Evolutionary conservation across 2,888 invertebrate species (phyloP).

Genomic region (Chalcis sispes): DNA sequence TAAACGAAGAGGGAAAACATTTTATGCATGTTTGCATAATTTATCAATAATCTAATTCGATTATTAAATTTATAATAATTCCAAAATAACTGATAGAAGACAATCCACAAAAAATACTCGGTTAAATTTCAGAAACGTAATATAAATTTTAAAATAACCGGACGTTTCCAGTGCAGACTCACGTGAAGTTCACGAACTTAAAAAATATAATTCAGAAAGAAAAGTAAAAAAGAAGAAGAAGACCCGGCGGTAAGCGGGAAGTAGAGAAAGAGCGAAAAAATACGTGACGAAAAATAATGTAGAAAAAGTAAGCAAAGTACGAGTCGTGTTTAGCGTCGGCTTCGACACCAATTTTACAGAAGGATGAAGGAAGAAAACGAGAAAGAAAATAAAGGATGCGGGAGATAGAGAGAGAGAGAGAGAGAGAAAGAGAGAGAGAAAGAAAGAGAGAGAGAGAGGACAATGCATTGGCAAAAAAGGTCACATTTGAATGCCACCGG

Average conservation of each 20-base stretch:
- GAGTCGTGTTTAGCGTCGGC: no score
- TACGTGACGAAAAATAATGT: slow-evolving; percentile 12
- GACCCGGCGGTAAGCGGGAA: background rate
- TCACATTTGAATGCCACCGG: slow-evolving; percentile 73
- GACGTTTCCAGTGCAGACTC: slow-evolving; percentile 42
- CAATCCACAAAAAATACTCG: no score
- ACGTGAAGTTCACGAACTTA: slow-evolving; percentile 6
- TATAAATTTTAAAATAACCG: slow-evolving; percentile 53
- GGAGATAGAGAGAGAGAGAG: slow-evolving; percentile 13
- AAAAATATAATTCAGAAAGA: no score
- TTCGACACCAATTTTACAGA: no score
- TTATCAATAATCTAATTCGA: no score
- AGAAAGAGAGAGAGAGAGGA: slow-evolving; percentile 65
- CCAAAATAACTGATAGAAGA: no score
- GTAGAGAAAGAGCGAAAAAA: slow-evolving; percentile 25
- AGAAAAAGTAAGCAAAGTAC: slow-evolving; percentile 59
- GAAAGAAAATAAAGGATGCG: slow-evolving; percentile 5
- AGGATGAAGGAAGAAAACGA: slow-evolving; percentile 25
- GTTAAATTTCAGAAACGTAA: background rate
- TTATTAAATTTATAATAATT: no score
- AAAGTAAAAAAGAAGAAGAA: background rate
- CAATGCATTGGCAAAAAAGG: slow-evolving; percentile 65
- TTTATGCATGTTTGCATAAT: no score
- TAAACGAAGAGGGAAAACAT: no score
- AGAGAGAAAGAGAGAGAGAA: slow-evolving; percentile 45